Base-by-base conservation (phyloP, 2,888 invertebrate species). In the Ommatoiulus sabulosus region DNA sequence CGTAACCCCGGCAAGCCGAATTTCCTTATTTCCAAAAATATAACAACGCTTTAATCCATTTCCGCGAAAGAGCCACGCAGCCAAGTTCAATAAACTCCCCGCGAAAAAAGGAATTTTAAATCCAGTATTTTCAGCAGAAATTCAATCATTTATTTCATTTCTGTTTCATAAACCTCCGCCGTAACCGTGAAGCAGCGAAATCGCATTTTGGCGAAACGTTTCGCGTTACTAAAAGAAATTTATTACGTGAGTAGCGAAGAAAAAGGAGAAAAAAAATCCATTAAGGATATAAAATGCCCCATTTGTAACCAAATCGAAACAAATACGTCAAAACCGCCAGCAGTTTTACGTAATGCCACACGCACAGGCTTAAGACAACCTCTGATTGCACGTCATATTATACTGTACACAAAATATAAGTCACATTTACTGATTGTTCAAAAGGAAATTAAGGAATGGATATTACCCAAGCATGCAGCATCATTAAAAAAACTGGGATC, bases 41-140 rank as follows among this genome's bases (percentile, higher is more conserved):
- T 57, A 57, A 57, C 57, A 57, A 57, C 57, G 57, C 57, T 57
- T 57, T 57, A 57, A 57, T 57, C 57, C 57, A 57, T 57, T 57
- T 57, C 57, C 57, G 57, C 57, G 15, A 57, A 4, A 57, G n/a
- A 57, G 57, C 57, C 17, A 46, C 6, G 6, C 46, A 57, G 17
- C 57, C 57, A 57, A 57, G 57, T 57, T 57, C 57, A 57, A 57
- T 57, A 57, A 57, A 57, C 57, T 57, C 57, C 15, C 57, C 15
- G 10, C 17, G n/a, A n/a, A n/a, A 57, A 57, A 57, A 57, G 57
- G 57, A 57, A 57, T 57, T 57, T 15, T 15, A 57, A 57, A 57
- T 57, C 57, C 57, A 57, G 57, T 57, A 57, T 57, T 57, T 57
- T 57, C 57, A 15, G 57, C 57, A 57, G 15, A 57, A n/a, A 57